Conservation (phyloP, 2,797 vertebrate species). For the Anguilla marmorata region DNA sequence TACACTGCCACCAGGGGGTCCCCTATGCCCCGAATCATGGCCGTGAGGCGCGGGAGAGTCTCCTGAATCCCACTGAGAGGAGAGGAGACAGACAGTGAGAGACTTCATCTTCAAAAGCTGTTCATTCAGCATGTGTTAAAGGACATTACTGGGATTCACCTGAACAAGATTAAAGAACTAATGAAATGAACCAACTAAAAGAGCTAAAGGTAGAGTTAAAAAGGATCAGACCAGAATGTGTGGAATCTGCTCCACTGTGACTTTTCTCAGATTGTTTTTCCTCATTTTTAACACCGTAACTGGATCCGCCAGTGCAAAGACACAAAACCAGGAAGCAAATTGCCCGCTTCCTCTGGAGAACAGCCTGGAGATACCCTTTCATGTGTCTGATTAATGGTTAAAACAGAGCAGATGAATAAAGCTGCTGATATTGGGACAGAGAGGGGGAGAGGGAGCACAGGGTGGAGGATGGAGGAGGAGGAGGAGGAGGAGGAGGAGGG, state of each 20-base stretch:
- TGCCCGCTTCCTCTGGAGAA: not conserved
- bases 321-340: not conserved
- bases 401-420: not conserved
- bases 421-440: not conserved
- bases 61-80: conserved; percentile 85
- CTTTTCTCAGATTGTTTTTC: not conserved
- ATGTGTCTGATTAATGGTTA: not conserved
- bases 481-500: no score
- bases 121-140: not conserved
- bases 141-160: not conserved
- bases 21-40: conserved; percentile 93
- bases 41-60: conserved; percentile 85
- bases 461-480: not conserved
- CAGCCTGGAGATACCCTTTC: not conserved
- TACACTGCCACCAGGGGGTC: conserved; percentile 94
- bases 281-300: not conserved
- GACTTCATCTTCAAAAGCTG: not conserved
- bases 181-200: not conserved
- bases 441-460: not conserved
- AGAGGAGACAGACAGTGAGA: not conserved
- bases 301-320: not conserved
- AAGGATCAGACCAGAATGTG: not conserved
- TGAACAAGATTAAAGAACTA: no score
- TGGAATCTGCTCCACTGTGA: not conserved
- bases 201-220: not conserved